Percentiles rank a stretch among this genome's conserved stretches.
These are phyloP conservation scores for Boleophthalmus pectinirostris DNA, from an alignment of 2,113 vertebrate species.

Conservation along the genomic window DNA sequence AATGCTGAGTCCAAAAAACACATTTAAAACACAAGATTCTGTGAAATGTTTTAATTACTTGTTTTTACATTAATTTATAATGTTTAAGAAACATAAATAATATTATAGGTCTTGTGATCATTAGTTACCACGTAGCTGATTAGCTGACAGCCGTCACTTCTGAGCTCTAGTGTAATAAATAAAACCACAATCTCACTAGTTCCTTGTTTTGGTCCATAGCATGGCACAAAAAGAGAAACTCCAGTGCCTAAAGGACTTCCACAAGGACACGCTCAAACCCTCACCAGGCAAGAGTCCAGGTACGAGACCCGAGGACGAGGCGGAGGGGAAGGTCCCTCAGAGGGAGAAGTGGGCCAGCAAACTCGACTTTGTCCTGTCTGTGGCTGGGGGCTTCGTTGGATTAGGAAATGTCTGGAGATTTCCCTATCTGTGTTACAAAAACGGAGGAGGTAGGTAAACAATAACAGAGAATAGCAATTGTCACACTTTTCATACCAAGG, in stretches of 20 bases:
- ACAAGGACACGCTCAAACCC: conserved; percentile 97
- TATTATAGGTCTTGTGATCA: no score
- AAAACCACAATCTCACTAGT: background rate
- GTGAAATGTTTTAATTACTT: no score
- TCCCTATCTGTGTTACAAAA: conserved; percentile 99
- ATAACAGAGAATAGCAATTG: background rate
- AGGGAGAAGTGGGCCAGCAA: conserved; percentile 98
- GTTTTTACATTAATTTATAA: no score
- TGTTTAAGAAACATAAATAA: no score
- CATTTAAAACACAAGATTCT: no score
- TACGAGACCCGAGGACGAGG: conserved; percentile 93
- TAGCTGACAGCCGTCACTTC: no score
- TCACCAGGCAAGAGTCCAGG: conserved; percentile 97
- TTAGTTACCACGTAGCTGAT: no score
- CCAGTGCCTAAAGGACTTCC: conserved; percentile 97
- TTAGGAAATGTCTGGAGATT: conserved; percentile 98
- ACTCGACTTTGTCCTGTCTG: conserved; percentile 96
- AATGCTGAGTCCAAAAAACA: no score
- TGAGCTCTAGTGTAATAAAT: background rate
- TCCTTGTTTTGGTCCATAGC: conserved; percentile 49
- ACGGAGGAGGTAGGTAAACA: conserved; percentile 87
- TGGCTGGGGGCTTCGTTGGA: conserved; percentile 96
- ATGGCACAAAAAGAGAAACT: conserved; percentile 98
- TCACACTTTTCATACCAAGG: background rate
- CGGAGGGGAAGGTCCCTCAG: conserved; percentile 91